Percentiles rank a stretch among this genome's conserved stretches.
phyloP scores from a whole-genome alignment of 2,797 vertebrate genomes.

The Trematomus bernacchii region DNA sequence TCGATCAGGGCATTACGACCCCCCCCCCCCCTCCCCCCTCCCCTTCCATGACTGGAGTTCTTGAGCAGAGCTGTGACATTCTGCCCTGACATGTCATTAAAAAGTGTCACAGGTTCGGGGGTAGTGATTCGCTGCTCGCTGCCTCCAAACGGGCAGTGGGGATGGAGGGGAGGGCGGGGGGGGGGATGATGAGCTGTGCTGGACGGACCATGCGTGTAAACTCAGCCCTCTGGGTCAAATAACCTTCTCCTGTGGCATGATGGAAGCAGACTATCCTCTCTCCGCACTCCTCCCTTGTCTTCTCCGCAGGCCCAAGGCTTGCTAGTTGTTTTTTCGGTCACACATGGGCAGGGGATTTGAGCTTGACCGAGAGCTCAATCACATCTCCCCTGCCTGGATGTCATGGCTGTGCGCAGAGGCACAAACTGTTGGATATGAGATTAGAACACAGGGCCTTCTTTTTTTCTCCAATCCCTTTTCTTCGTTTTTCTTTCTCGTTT shows the following conservation, averaged over 20 bases:
- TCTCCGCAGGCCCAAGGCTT: conserved; percentile 25
- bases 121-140: conserved; percentile 57
- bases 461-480: conserved; percentile 35
- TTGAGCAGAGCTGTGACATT: conserved; percentile 58
- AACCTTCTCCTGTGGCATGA: conserved; percentile 50
- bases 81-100: conserved; percentile 77
- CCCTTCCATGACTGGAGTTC: conserved; percentile 3
- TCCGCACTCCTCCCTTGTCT: neutral
- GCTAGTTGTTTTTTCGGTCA: conserved; percentile 63
- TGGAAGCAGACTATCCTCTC: conserved; percentile 31
- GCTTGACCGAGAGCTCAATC: conserved; percentile 71
- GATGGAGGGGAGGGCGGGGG: conserved; percentile 34
- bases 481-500: conserved; percentile 39
- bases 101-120: conserved; percentile 73
- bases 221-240: conserved; percentile 45
- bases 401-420: conserved; percentile 64
- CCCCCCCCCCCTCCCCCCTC: neutral
- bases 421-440: conserved; percentile 69
- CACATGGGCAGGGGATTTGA: conserved; percentile 65
- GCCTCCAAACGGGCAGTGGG: conserved; percentile 37
- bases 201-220: conserved; percentile 66
- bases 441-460: conserved; percentile 46
- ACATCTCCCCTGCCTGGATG: conserved; percentile 65
- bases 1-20: conserved; percentile 47
- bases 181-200: conserved; percentile 54